Percentiles rank a stretch among this genome's conserved stretches.
Conservation (phyloP, 1,140 invertebrate genomes). For the Drosophila erecta region DNA sequence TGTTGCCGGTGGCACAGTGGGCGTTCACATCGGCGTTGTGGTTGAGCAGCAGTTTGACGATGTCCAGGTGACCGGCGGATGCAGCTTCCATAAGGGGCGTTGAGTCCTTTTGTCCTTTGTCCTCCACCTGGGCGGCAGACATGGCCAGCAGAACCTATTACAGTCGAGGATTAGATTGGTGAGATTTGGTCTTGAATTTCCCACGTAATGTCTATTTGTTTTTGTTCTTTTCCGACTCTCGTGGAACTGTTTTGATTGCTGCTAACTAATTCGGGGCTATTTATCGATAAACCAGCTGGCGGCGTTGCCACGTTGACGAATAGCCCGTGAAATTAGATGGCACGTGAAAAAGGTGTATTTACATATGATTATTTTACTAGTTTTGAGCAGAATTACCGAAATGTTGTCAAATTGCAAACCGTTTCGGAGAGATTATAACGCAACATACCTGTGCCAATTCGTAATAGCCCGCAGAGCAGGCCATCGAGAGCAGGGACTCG, state of each 20-base stretch:
- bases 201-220: background rate
- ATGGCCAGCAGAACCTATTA: constrained; percentile 95
- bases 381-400: too few relatives aligned
- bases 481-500: constrained; percentile 95
- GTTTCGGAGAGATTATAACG: too few relatives aligned
- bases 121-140: constrained; percentile 98
- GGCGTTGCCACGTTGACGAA: constrained; percentile 21
- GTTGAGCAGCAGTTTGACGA: constrained; percentile 94
- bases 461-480: constrained; percentile 97
- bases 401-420: too few relatives aligned
- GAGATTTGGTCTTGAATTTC: background rate
- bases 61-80: constrained; percentile 96
- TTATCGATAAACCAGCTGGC: constrained; percentile 32
- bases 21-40: constrained; percentile 98
- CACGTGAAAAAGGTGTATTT: too few relatives aligned
- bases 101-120: constrained; percentile 96
- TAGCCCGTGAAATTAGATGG: background rate
- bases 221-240: background rate
- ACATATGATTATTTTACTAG: too few relatives aligned
- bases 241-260: background rate
- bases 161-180: background rate
- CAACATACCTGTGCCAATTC: constrained; percentile 93
- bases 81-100: constrained; percentile 99
- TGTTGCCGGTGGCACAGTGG: constrained; percentile 97
- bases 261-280: constrained; percentile 1